Evolutionary conservation across 37 sponge, comb jelly and placozoan genomes (phyloP).

Genomic region (Axinella damicornis): DNA sequence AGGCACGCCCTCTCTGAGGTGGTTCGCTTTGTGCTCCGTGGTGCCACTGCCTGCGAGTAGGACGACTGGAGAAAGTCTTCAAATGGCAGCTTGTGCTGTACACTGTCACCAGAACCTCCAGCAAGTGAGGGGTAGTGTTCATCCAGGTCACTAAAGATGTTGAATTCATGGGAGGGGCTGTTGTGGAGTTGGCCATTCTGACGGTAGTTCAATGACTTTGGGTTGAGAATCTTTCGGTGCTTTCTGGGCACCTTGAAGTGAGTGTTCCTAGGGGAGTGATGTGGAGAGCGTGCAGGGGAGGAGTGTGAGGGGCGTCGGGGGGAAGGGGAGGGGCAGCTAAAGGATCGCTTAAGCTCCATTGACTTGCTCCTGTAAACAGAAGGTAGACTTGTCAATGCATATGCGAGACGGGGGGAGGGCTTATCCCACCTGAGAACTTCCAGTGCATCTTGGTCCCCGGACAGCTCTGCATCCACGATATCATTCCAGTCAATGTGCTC

Average conservation of each 20-base stretch:
- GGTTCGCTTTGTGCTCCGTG: constrained; percentile 33
- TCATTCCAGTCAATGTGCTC: constrained; percentile 81
- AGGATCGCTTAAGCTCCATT: constrained; percentile 4
- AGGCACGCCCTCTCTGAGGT: constrained; percentile 39
- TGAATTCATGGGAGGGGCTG: neutral
- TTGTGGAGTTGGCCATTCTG: too few species aligned
- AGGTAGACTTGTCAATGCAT: too few species aligned
- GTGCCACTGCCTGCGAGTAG: constrained; percentile 18
- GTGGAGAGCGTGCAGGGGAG: too few species aligned
- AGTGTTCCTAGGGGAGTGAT: too few species aligned
- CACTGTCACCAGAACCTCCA: neutral
- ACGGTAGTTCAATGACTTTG: too few species aligned
- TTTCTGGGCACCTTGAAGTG: too few species aligned
- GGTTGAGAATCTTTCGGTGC: too few species aligned
- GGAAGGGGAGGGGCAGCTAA: neutral
- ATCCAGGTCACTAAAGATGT: neutral
- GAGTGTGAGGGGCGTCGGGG: neutral
- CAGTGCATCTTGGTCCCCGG: constrained; percentile 62
- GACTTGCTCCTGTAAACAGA: constrained; percentile 5
- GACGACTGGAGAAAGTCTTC: neutral
- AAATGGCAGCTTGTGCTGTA: neutral
- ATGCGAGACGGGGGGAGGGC: too few species aligned
- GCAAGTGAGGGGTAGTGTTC: neutral
- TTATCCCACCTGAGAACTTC: constrained; percentile 45
- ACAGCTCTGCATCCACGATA: constrained; percentile 81